Evolutionary conservation across 2,888 invertebrate genomes (phyloP).

Genomic region (Hirtodrosophila duncani): DNA sequence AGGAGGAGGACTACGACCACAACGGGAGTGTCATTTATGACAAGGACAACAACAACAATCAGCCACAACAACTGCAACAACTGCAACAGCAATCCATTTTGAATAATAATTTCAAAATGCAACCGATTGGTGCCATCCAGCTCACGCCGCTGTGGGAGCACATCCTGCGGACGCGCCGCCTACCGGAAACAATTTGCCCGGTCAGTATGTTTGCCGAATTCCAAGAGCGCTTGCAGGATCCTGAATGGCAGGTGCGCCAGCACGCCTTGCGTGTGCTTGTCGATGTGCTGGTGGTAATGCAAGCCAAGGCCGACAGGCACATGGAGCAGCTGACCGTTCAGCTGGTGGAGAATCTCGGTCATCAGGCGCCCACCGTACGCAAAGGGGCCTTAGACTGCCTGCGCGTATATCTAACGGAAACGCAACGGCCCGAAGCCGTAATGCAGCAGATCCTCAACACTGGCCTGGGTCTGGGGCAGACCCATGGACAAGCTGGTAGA

Average conservation of each 20-base stretch:
- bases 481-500: conserved; percentile 81
- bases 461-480: conserved; percentile 82
- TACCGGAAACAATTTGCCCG: conserved; percentile 85
- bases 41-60: conserved; percentile 39
- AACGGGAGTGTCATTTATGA: conserved; percentile 28
- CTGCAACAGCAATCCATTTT: too few species aligned
- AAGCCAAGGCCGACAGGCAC: conserved; percentile 83
- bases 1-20: conserved; percentile 27
- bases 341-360: conserved; percentile 88
- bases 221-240: conserved; percentile 85
- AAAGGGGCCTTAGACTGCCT: conserved; percentile 89
- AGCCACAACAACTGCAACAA: conserved; percentile 34
- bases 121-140: conserved; percentile 73
- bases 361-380: conserved; percentile 87
- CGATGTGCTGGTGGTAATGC: conserved; percentile 87
- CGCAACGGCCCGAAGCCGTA: conserved; percentile 84
- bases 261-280: conserved; percentile 88
- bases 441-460: conserved; percentile 83
- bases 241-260: conserved; percentile 90
- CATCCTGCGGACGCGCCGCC: conserved; percentile 85
- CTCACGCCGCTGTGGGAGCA: conserved; percentile 90
- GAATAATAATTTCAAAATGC: conserved; percentile 50
- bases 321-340: conserved; percentile 83
- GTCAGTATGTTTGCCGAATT: conserved; percentile 85
- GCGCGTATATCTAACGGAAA: conserved; percentile 85